phyloP scores from a whole-genome alignment of 2,888 invertebrate species.

The Zele albiditarsus region DNA sequence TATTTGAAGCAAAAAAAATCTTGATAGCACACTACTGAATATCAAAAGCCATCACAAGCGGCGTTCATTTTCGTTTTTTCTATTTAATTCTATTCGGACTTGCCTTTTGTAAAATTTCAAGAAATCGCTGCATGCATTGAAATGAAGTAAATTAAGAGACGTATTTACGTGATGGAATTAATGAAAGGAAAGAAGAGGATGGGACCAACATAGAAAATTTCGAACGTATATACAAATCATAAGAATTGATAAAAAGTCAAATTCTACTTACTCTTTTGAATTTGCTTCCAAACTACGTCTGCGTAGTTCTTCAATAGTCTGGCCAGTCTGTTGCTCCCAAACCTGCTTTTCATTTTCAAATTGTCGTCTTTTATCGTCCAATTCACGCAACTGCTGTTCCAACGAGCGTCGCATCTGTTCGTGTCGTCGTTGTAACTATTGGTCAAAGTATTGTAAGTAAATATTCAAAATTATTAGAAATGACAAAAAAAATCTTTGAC shows the following conservation, averaged over 20 bases:
- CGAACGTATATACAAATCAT: slow-evolving; percentile 37
- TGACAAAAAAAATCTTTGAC: background rate
- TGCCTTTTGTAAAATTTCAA: slow-evolving; percentile 57
- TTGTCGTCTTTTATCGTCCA: slow-evolving; percentile 90
- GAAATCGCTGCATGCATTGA: slow-evolving; percentile 57
- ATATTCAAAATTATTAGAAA: slow-evolving; percentile 14
- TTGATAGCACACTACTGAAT: slow-evolving; percentile 10
- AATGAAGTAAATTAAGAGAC: slow-evolving; percentile 46
- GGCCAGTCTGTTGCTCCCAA: slow-evolving; percentile 93
- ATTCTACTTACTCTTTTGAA: slow-evolving; percentile 85
- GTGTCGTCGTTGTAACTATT: slow-evolving; percentile 87
- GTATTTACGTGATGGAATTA: slow-evolving; percentile 10
- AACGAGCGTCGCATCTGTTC: slow-evolving; percentile 86
- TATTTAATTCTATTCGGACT: slow-evolving; percentile 42
- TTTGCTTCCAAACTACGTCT: slow-evolving; percentile 91
- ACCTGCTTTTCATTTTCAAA: slow-evolving; percentile 89
- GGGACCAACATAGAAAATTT: slow-evolving; percentile 39
- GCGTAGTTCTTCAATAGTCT: slow-evolving; percentile 91
- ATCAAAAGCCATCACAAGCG: background rate
- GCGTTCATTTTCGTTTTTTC: background rate
- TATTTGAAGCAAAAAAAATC: background rate
- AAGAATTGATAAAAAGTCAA: slow-evolving; percentile 33
- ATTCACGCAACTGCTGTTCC: slow-evolving; percentile 92
- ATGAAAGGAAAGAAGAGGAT: slow-evolving; percentile 25
- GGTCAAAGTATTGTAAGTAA: slow-evolving; percentile 17